Base-by-base conservation (phyloP, 1,140 invertebrate genomes). In the Caligus rogercresseyi region DNA sequence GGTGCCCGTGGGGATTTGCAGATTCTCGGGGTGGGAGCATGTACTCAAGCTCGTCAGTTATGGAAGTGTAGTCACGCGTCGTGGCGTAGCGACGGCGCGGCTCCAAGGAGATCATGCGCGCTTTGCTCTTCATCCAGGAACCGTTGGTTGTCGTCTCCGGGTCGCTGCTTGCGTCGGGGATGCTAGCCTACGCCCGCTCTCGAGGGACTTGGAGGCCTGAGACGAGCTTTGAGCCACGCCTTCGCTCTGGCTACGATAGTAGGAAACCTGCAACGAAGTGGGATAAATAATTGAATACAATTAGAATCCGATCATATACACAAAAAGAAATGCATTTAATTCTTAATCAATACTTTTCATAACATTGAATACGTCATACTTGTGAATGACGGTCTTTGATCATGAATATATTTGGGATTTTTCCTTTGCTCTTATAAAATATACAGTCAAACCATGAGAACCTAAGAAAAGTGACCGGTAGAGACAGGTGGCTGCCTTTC, bases 21-120 rank as follows among this genome's bases (percentile, higher is more conserved):
- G 14, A 18, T 62, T 16, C 1, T 57, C 60, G 15, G 56, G 31
- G 3, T 61, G 61, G 16, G 18, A 25, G n/a, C 24, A 60, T 25
- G 16, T n/a, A 88, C 72, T 92, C 89, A 63, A 94, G 78, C 69
- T 90, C 87, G 71, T 93, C 89, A 1, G 89, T 93, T 67, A 93
- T 92, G 71, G 88, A 92, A 60, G 88, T 90, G 69, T 94, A 95
- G 71, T 93, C 89, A 62, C 69, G 64, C 67, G 67, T 26, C 68
- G 73, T 67, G 75, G 79, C 67, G 74, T 79, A 69, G 78, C 81
- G 59, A 78, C 80, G 72, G 63, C 71, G 73, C 43, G 25, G 67
- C 53, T 43, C 31, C 31, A 43, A 11, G 7, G 31, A 7, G 7
- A 43, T 11, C 31, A 43, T 43, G 31, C 31, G 31, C n/a, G 7